These are phyloP conservation scores for Dasysyrphus albostriatus DNA, from an alignment of 2,888 invertebrate species.

Conservation along the genomic window DNA sequence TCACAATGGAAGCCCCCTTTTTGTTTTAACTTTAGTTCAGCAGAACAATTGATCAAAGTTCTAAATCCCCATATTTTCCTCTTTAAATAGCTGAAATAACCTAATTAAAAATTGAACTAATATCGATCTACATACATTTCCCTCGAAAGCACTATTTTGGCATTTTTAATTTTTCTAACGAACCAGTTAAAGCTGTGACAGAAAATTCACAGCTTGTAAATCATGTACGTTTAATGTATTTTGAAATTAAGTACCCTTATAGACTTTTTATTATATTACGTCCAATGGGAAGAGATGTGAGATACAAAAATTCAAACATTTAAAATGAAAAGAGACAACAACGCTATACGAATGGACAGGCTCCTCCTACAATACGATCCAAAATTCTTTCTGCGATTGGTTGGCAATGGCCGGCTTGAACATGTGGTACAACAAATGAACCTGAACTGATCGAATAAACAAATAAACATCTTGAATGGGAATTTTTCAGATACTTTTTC, in stretches of 20 bases:
- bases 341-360: not conserved
- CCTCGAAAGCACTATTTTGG: no score
- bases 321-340: constrained; percentile 40
- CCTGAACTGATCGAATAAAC: constrained; percentile 58
- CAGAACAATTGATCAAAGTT: no score
- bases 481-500: constrained; percentile 61
- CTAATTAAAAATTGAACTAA: no score
- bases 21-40: no score
- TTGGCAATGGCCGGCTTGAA: constrained; percentile 46
- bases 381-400: constrained; percentile 57
- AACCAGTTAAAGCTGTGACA: not conserved
- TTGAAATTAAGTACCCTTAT: not conserved
- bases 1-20: no score
- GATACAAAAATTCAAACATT: not conserved
- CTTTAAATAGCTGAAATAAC: no score
- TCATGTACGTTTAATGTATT: not conserved
- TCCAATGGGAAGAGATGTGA: constrained; percentile 52
- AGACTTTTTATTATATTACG: not conserved
- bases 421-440: constrained; percentile 50
- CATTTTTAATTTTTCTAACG: no score
- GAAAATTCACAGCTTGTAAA: not conserved
- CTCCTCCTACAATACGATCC: constrained; percentile 50
- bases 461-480: constrained; percentile 55
- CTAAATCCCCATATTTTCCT: no score
- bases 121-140: no score